Evolutionary conservation across 1,140 invertebrate species (phyloP), one percentile per base, ranked within the genome.

Genomic region (Eriosoma lanigerum): DNA sequence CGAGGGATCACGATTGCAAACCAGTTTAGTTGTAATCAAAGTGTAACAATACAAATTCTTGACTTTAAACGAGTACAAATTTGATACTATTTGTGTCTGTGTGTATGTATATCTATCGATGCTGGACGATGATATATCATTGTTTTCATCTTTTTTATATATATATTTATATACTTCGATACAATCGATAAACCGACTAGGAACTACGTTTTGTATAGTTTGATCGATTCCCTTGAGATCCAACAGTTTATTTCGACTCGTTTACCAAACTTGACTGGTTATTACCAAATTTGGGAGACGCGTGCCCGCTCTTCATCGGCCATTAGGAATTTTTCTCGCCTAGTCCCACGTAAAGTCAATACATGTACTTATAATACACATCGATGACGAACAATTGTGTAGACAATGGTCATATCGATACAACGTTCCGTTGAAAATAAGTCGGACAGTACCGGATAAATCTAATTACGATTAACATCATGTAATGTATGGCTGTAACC

Each of bases 241-340:
- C 38, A 9, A 62, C 13, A 56, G 52, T 75, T 75, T 60, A 62
- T 78, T 78, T 78, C 75, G 75, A 78, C 75, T 78, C 56, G 75
- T 78, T 78, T 62, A 48, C 56, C 75, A 78, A 78, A 60, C 56
- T n/a, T 44, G 75, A 78, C 75, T 3, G 44, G 75, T 60, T 62
- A 26, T 62, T 78, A 60, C 75, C 54, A 78, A 78, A 46, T 78
- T 29, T 60, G 75, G 75, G 56, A 78, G 75, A 78, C 75, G 38
- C 75, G 75, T 78, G 75, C 75, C 75, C 52, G 75, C 75, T 62
- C 75, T 62, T 9, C 56, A 38, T 46, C 38, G 38, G 52, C 52
- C 75, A 78, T 60, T 62, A 78, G 21, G 15, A 78, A 60, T 78
- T 62, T 46, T 78, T 78, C 75, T 78, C 75, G 75, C 75, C 75